phyloP scores from a whole-genome alignment of 2,888 invertebrate genomes.

The Cephus spinipes region DNA sequence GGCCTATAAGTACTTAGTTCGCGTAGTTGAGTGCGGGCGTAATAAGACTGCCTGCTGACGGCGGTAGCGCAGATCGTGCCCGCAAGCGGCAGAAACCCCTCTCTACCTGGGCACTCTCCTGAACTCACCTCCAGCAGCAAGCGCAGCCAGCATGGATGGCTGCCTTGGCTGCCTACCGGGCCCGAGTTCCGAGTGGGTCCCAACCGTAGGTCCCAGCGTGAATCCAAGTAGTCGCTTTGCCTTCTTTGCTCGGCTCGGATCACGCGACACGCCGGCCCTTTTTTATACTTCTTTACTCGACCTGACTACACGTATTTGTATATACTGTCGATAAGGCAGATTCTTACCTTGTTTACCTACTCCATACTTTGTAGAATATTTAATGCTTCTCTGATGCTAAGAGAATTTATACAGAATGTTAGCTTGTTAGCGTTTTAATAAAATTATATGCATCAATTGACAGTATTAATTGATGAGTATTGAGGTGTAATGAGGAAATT shows the following conservation, averaged over 20 bases:
- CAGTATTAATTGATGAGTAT: no score
- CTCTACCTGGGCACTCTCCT: slow-evolving; percentile 1
- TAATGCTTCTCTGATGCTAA: no score
- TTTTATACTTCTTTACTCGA: no score
- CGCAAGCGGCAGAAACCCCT: slow-evolving; percentile 36
- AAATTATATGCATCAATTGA: no score
- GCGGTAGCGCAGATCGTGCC: slow-evolving; percentile 49
- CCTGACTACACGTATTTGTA: no score
- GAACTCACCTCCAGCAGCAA: slow-evolving; percentile 16
- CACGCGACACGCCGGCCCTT: background rate
- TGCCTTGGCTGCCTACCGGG: slow-evolving; percentile 35
- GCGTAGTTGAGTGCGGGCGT: slow-evolving; percentile 58
- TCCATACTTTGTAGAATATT: no score
- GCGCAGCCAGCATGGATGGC: slow-evolving; percentile 26
- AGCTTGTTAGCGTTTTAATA: no score
- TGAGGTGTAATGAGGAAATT: no score
- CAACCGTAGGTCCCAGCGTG: background rate
- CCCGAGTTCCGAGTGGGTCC: slow-evolving; percentile 14
- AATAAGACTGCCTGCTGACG: slow-evolving; percentile 56
- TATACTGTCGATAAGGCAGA: background rate
- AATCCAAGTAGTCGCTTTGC: slow-evolving; percentile 4
- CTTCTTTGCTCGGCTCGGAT: slow-evolving; percentile 1
- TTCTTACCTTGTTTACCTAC: no score
- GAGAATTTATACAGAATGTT: no score
- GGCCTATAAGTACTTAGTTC: slow-evolving; percentile 46